Base-by-base conservation (phyloP, 2,888 invertebrate genomes). In the Artemia sinica region DNA sequence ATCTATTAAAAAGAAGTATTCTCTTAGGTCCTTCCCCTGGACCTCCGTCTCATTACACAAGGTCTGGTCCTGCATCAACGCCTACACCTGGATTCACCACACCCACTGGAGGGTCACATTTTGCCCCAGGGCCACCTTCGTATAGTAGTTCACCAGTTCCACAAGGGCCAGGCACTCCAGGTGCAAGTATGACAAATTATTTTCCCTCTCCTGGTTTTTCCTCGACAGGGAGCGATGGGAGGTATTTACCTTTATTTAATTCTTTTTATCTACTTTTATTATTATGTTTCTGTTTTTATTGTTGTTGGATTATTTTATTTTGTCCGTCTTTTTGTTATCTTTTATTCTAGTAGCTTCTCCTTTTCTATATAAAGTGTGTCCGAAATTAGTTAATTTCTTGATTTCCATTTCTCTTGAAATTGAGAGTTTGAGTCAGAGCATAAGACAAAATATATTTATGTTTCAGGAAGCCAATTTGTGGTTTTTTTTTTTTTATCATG, bases 81-180 rank as follows among this genome's bases (percentile, higher is more conserved):
- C 63, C 63, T 8, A 58, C 63, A 18, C 63, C 63, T 28, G 63
- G 63, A n/a, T 58, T 58, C 28, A 18, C 63, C 28, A 58, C 63
- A 58, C 63, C 63, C n/a, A 58, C 11, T 2, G 63, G 63, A 14
- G 87, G 87, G 73, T 87, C 87, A 73, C 88, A 88, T 71, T 83
- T 88, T 75, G 82, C 88, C 78, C 80, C 86, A 78, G 70, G 71
- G 70, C 74, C 75, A 58, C 89, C 86, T 75, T 89, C 86, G 81
- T 90, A 89, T 79, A 88, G 88, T 75, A 88, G 89, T 75, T 89
- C 89, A 72, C 91, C 91, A 75, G 88, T 85, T 75, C 89, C 88
- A 73, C 89, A 84, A 75, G 89, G 85, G 75, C 84, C 86, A 67
- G 89, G 89, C 74, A 89, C 90, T 63, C 89, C 90, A 10, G 89